Percentiles rank a stretch among this genome's conserved stretches.
These are phyloP conservation scores for Colletes gigas DNA, from an alignment of 1,140 invertebrate genomes.

Conservation along the genomic window DNA sequence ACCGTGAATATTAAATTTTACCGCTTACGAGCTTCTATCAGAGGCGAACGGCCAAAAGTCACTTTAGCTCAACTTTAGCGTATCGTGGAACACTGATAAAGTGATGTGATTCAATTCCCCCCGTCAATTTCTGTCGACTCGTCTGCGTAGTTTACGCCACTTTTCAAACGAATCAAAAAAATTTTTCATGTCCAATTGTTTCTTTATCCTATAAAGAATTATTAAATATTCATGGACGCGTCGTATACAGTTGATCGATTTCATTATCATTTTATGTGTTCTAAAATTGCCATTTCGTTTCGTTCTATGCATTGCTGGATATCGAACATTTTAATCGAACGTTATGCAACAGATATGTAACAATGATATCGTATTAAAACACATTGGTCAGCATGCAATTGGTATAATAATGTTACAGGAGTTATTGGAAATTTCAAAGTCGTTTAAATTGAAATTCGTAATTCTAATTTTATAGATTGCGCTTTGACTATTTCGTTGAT, in stretches of 20 bases:
- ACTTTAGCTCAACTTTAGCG: slow-evolving; percentile 19
- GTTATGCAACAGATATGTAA: too few relatives aligned
- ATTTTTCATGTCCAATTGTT: too few relatives aligned
- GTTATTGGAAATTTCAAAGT: neutral
- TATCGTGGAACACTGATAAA: slow-evolving; percentile 16
- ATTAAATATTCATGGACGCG: too few relatives aligned
- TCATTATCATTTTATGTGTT: too few relatives aligned
- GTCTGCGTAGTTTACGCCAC: too few relatives aligned
- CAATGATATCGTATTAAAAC: neutral
- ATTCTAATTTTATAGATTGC: too few relatives aligned
- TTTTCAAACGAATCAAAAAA: neutral
- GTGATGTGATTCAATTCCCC: slow-evolving; percentile 2
- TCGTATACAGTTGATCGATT: too few relatives aligned
- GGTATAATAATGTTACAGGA: neutral
- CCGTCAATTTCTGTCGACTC: neutral
- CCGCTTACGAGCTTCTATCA: slow-evolving; percentile 51
- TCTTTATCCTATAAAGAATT: too few relatives aligned
- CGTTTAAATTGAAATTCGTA: neutral
- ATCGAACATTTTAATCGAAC: too few relatives aligned
- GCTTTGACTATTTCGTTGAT: neutral
- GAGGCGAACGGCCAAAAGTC: slow-evolving; percentile 27
- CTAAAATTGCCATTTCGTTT: too few relatives aligned
- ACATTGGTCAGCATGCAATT: neutral
- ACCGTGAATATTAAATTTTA: slow-evolving; percentile 62
- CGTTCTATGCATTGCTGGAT: too few relatives aligned